Evolutionary conservation across 2,888 invertebrate genomes (phyloP), one percentile per base, ranked within the genome.

Genomic region (Pseudococcus jackbeardsleyi): DNA sequence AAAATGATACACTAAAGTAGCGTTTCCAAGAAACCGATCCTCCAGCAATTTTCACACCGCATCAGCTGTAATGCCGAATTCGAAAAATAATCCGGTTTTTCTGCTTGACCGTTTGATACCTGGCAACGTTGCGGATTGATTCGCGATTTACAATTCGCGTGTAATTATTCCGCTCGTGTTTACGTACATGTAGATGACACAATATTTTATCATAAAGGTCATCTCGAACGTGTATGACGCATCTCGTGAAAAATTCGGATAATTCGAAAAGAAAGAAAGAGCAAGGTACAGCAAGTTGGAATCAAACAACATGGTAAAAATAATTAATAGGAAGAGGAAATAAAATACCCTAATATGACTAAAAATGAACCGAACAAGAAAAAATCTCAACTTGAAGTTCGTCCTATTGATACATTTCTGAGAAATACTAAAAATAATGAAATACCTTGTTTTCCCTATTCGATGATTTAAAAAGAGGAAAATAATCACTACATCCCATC

Each of bases 71-170:
- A 64, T 9, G 33, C 17, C 6, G 17, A 72, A 72, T 72, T 72
- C 72, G 33, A 72, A 33, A 72, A 15, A 72, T 64, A 72, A 72
- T 72, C 72, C 72, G 72, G 72, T 72, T 72, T 72, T 72, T 33
- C 26, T 15, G 33, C 72, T 72, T 72, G 72, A 72, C 72, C 72
- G 17, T 17, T 17, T 33, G 17, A 72, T 72, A 72, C 17, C 0
- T 17, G 72, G 72, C 72, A 72, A 72, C 72, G 33, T 72, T 33
- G 72, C 72, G 15, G 8, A 33, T 33, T 17, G 72, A 26, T 33
- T 72, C 22, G 64, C 22, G 33, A 72, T 15, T 72, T 72, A 15
- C 72, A 72, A 39, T 17, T 72, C 33, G 33, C 72, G 33, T 72
- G 33, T 33, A 72, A 72, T 72, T 72, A 72, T 72, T 72, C 72